phyloP scores from a whole-genome alignment of 2,888 invertebrate species.

The Apoderus coryli region DNA sequence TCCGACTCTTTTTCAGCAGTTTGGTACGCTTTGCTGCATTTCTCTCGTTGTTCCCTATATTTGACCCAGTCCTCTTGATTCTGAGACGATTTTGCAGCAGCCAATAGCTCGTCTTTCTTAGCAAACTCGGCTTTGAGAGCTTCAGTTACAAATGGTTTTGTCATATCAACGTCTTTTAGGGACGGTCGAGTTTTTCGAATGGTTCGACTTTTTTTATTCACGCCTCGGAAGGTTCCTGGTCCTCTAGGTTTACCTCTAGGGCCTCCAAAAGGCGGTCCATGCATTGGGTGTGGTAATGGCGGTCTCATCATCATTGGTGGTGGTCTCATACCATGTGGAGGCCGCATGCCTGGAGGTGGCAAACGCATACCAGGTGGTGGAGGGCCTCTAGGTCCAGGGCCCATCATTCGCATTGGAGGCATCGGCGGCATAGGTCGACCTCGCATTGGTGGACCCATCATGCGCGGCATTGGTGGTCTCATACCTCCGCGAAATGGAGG shows the following conservation, averaged over 20 bases:
- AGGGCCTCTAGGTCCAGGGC: background rate
- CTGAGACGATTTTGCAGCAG: constrained; percentile 33
- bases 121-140: constrained; percentile 36
- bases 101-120: constrained; percentile 35
- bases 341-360: constrained; percentile 1
- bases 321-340: no score
- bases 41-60: constrained; percentile 42
- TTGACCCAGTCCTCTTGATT: constrained; percentile 39
- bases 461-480: background rate
- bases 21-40: constrained; percentile 40
- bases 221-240: background rate
- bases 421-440: no score
- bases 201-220: background rate
- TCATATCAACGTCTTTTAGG: constrained; percentile 31
- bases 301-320: constrained; percentile 18
- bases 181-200: constrained; percentile 2
- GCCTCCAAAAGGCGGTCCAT: constrained; percentile 8
- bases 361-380: constrained; percentile 1
- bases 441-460: background rate
- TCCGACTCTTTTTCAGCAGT: constrained; percentile 39
- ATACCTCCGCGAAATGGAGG: no score
- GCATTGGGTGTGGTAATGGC: constrained; percentile 18
- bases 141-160: constrained; percentile 43
- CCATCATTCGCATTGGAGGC: constrained; percentile 1
- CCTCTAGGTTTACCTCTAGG: background rate